These are phyloP conservation scores for Numenius arquata DNA, from an alignment of 2,113 vertebrate genomes.

Conservation along the genomic window DNA sequence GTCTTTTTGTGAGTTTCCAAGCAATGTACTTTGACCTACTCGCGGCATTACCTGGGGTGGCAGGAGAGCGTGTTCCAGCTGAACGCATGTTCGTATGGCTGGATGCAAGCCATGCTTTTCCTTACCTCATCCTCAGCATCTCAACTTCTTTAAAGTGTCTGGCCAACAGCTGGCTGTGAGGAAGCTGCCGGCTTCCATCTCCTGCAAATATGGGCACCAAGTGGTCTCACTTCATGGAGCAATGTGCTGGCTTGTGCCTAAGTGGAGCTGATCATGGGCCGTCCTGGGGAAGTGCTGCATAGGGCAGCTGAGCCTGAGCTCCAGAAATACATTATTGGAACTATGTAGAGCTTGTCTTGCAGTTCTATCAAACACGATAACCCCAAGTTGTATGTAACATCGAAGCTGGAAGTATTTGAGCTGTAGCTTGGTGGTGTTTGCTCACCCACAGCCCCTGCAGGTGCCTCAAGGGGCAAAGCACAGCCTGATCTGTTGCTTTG, in stretches of 20 bases:
- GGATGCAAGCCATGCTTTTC: background rate
- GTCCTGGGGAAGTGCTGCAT: background rate
- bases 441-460: background rate
- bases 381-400: background rate
- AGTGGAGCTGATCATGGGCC: rapidly evolving
- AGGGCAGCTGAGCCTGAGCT: background rate
- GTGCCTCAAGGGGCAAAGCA: background rate
- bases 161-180: background rate
- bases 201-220: background rate
- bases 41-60: background rate
- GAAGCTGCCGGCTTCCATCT: background rate
- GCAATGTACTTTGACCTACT: background rate
- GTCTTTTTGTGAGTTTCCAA: background rate
- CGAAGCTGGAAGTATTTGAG: background rate
- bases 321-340: background rate
- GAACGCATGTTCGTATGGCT: background rate
- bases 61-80: background rate
- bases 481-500: background rate
- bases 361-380: background rate
- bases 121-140: background rate
- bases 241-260: background rate
- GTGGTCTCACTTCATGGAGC: background rate
- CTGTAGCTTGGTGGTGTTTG: background rate
- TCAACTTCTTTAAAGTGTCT: background rate
- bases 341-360: background rate